Base-by-base conservation (phyloP, 2,113 vertebrate genomes). In the Petrocephalus microphthalmus region DNA sequence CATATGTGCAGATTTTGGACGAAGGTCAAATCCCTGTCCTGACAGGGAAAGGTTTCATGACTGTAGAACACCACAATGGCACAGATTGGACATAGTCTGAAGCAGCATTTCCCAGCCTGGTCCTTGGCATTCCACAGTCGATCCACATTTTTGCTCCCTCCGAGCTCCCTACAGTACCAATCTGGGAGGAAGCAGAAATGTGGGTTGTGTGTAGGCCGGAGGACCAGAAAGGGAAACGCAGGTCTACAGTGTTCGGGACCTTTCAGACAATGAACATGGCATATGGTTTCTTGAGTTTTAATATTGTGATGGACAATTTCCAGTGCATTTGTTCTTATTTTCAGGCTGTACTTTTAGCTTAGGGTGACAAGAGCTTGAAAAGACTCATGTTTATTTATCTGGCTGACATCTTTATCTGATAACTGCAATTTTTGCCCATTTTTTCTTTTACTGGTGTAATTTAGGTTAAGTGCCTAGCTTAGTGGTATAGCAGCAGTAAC, bases 321-420 rank as follows among this genome's bases (percentile, higher is more conserved):
- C 71, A 78, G 13, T 17, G 33, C 15, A 78, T 78, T 78, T 10
- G 15, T 78, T 4, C 5, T 78, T 78, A 1, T 37, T 78, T 78
- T 42, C 33, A 78, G 33, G 33, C 71, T 19, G 29, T 71, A 29
- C 64, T 37, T 78, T 78, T 42, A 42, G 37, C 33, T 78, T 78
- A 19, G 42, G 33, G 71, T 78, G 33, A 78, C 33, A 78, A 78
- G 71, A 13, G 25, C 15, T 3, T 37, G 67, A 74, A 37, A 33
- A 78, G 71, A 42, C 71, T 42, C 33, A 19, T 1, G 5, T 78
- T 42, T 42, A 42, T 29, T 17, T 78, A 29, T 15, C 17, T 78
- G 71, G 71, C 71, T 78, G 71, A 78, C 71, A 78, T 19, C 71
- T 78, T 78, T 78, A 78, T 78, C 17, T 78, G 71, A 78, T 78